Percentiles rank a stretch among this genome's conserved stretches.
These are phyloP conservation scores for Romanogobio albipinnatus DNA, from an alignment of 2,113 vertebrate genomes.

Conservation along the genomic window DNA sequence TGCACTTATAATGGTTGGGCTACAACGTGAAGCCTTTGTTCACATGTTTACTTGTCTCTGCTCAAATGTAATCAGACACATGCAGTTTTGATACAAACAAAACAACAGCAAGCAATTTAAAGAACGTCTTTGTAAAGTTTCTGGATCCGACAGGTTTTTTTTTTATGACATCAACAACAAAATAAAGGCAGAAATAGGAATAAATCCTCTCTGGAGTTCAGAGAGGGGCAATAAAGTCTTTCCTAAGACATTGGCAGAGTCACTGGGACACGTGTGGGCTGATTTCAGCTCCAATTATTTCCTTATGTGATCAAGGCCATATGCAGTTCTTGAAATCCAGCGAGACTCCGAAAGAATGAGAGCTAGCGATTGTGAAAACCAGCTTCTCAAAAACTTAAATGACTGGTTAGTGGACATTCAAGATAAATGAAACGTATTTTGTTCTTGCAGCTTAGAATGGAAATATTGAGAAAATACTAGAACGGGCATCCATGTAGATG, in stretches of 20 bases:
- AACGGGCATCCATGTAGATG: constrained; percentile 43
- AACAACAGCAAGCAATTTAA: background rate
- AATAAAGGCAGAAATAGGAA: constrained; percentile 32
- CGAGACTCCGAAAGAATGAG: constrained; percentile 14
- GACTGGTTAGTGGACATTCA: constrained; percentile 1
- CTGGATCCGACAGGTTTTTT: background rate
- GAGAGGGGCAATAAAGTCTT: constrained; percentile 43
- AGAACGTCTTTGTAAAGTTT: background rate
- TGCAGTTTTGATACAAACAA: constrained; percentile 1
- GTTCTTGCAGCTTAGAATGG: background rate
- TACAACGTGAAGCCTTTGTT: constrained; percentile 10
- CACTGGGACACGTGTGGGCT: constrained; percentile 51
- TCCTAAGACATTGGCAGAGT: constrained; percentile 52
- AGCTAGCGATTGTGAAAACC: constrained; percentile 27
- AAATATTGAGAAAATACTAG: background rate
- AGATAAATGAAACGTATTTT: background rate
- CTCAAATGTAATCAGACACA: background rate
- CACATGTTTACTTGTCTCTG: constrained; percentile 4
- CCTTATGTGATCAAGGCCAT: constrained; percentile 56
- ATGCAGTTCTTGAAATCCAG: constrained; percentile 38
- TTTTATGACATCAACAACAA: constrained; percentile 45
- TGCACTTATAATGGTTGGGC: background rate
- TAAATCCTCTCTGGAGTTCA: constrained; percentile 43
- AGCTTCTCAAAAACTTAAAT: constrained; percentile 1
- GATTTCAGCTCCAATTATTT: constrained; percentile 47